A percentile compares a stretch with the other conserved stretches of the same genome.
These are phyloP conservation scores for Tonatia bakeri DNA, from an alignment of 2,113 vertebrate genomes.

Conservation along the genomic window DNA sequence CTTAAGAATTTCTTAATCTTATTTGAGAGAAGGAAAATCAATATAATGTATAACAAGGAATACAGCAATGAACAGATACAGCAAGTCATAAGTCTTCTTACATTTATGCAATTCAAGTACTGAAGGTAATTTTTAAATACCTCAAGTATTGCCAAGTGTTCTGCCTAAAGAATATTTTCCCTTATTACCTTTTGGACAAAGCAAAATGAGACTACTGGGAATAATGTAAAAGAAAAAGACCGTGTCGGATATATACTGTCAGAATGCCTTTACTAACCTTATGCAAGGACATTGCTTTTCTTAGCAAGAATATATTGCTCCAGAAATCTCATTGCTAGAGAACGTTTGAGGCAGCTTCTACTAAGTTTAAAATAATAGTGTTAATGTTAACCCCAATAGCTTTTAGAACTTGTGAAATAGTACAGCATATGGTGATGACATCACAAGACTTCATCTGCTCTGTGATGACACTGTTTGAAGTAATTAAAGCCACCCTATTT, in stretches of 20 bases:
- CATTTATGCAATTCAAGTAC: background rate
- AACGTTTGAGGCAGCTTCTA: conserved; percentile 16
- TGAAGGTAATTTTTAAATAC: conserved; percentile 10
- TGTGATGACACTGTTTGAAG: background rate
- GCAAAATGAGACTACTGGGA: background rate
- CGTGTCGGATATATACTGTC: background rate
- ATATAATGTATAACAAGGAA: background rate
- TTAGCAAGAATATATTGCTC: conserved; percentile 23
- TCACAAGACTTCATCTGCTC: background rate
- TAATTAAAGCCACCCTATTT: background rate
- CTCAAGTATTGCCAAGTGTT: background rate
- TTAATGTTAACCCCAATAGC: conserved; percentile 43
- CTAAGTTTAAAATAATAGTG: conserved; percentile 38
- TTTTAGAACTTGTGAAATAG: conserved; percentile 42
- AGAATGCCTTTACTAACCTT: background rate
- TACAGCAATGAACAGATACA: background rate
- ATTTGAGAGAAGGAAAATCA: conserved; percentile 5
- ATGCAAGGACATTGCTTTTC: conserved; percentile 11
- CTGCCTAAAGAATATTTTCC: background rate
- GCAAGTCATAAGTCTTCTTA: background rate
- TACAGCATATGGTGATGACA: conserved; percentile 34
- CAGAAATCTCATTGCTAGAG: conserved; percentile 12
- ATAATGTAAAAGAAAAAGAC: background rate
- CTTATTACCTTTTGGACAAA: background rate
- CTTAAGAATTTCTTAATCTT: background rate